Evolutionary conservation across 2,113 vertebrate species (phyloP), one percentile per base, ranked within the genome.

Genomic region (Pagrus major): DNA sequence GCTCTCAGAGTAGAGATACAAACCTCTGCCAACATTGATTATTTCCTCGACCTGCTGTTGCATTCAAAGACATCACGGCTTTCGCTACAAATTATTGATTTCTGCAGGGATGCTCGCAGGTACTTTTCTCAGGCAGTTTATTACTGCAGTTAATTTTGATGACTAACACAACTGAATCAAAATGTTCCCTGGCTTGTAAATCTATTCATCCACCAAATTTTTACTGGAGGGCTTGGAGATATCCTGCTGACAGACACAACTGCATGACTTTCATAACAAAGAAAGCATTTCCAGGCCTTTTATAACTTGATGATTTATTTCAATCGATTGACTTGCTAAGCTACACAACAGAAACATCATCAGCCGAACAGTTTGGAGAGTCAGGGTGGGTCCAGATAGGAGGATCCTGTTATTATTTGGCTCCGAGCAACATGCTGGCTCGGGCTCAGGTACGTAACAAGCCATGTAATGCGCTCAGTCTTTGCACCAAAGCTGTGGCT

Each of bases 391-490:
- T 81, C 47, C 35, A 69, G 52, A 78, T 47, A 39, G 52, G 46
- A 80, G 54, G 75, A 83, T 59, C 67, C 58, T 79, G 75, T 84
- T 80, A 51, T 52, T 42, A 41, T 71, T 23, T 85, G 88, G 55
- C 81, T 71, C 52, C 20, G 27, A 74, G 52, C 54, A 71, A 35
- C 61, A 42, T 23, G 37, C 61, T 91, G 86, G 89, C 85, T 39
- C 2, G 4, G 14, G n/a, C 59, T 88, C 79, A 72, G 82, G 78
- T 78, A 75, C 52, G 35, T 77, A 92, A 88, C 76, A 84, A 85
- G 67, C 49, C 67, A 75, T 88, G 75, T 76, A 86, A 91, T 91
- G 77, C 46, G 14, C 67, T 86, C 69, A 78, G 61, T 69, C 74
- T 88, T 78, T 83, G 64, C 55, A 76, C 54, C 73, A 87, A 79